Evolutionary conservation across 2,797 vertebrate species (phyloP), one percentile per base, ranked within the genome.

Genomic region (Etheostoma perlongum): DNA sequence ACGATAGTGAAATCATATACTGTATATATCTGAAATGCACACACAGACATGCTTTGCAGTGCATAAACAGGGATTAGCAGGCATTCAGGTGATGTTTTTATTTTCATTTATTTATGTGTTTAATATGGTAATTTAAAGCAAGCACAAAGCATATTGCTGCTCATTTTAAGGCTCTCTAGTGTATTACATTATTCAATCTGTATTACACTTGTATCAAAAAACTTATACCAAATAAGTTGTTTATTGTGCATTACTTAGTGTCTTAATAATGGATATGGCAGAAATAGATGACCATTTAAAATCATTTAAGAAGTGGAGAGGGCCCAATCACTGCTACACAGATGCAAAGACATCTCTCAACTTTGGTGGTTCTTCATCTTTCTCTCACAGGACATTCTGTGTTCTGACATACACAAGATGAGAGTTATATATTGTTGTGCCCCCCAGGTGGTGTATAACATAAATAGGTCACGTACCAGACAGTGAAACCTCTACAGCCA

Each of bases 361-460:
- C 30, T 53, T 42, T n/a, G 52, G 52, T 63, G 65, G 21, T 55
- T n/a, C 72, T 61, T 66, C 36, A 46, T 23, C 70, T 67, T 62
- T 59, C 36, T 21, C 27, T 57, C 64, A 66, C 65, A 72, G 72
- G 58, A 52, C 66, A 60, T 21, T 42, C 61, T 63, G 65, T 48
- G 70, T 42, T 72, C 47, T 82, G 78, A 82, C 61, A 84, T 66
- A 58, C 19, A 71, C 25, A 58, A 78, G 58, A 83, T 65, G 60
- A 48, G 42, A 72, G n/a, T 66, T 19, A 27, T 48, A 52, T 67
- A 46, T 23, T 69, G 65, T 81, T 70, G 57, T 49, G 58, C 66
- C 42, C 69, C 36, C 14, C 54, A 74, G 78, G 75, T 76, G 68
- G 51, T 49, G 51, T 53, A 21, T 36, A 67, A 74, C 51, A 68